A percentile compares a stretch with the other conserved stretches of the same genome.
phyloP scores from a whole-genome alignment of 2,888 invertebrate species.

The Doris montereyensis region DNA sequence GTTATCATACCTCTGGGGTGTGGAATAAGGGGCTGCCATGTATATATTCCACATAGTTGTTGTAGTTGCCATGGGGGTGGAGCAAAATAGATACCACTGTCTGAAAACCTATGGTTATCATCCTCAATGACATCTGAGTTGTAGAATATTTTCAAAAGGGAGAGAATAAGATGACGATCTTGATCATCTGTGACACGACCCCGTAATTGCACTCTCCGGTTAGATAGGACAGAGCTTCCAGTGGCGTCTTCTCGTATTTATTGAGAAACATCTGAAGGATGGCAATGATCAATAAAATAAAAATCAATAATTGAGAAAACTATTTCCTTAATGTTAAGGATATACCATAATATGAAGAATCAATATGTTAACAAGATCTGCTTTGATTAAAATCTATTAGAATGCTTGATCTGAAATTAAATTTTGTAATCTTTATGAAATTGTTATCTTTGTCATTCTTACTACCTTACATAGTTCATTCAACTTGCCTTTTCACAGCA shows the following conservation, averaged over 20 bases:
- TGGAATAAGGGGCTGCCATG: slow-evolving; percentile 67
- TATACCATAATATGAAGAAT: too few relatives aligned
- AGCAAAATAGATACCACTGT: slow-evolving; percentile 66
- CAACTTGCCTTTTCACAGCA: too few relatives aligned
- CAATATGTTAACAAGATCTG: too few relatives aligned
- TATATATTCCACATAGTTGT: slow-evolving; percentile 69
- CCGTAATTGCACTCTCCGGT: slow-evolving; percentile 73
- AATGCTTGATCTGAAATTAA: too few relatives aligned
- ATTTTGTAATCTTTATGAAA: too few relatives aligned
- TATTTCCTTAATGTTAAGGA: too few relatives aligned
- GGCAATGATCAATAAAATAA: too few relatives aligned
- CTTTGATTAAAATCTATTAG: too few relatives aligned
- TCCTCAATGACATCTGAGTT: slow-evolving; percentile 58
- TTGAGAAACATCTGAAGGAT: slow-evolving; percentile 72
- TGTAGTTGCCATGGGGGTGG: slow-evolving; percentile 65
- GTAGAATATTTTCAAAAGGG: slow-evolving; percentile 69
- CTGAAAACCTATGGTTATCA: slow-evolving; percentile 65
- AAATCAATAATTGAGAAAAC: too few relatives aligned
- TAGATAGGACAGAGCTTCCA: slow-evolving; percentile 70
- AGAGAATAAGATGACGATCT: slow-evolving; percentile 69
- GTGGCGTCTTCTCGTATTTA: slow-evolving; percentile 71
- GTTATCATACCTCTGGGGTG: slow-evolving; percentile 68
- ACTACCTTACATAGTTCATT: too few relatives aligned
- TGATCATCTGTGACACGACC: slow-evolving; percentile 72
- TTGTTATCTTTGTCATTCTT: too few relatives aligned